Percentiles rank a stretch among this genome's conserved stretches.
These are phyloP conservation scores for Petrocephalus schoutedeni DNA, from an alignment of 2,797 vertebrate genomes.

Conservation along the genomic window DNA sequence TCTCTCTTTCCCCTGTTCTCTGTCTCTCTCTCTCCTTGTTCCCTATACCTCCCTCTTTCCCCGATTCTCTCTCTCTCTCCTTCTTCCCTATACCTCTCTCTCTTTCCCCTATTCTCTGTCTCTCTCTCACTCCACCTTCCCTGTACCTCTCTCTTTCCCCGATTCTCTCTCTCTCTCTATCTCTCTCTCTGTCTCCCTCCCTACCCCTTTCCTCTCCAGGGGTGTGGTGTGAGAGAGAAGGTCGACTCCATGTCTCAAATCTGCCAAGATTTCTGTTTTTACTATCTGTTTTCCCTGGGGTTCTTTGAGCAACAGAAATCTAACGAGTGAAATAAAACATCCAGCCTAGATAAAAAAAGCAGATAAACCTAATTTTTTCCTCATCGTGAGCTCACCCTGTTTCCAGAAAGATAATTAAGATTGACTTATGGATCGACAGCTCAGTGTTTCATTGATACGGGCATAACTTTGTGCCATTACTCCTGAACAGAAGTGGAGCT, in stretches of 20 bases:
- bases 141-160: background rate
- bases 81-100: too few species aligned
- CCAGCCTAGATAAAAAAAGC: background rate
- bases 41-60: too few species aligned
- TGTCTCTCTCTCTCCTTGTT: background rate
- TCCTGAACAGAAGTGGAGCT: background rate
- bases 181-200: background rate
- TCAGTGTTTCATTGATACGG: background rate
- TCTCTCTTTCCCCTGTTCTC: background rate
- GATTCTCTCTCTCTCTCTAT: background rate
- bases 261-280: conserved; percentile 3
- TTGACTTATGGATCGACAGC: background rate
- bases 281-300: background rate
- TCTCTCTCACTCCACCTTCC: too few species aligned
- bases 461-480: background rate
- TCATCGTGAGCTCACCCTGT: background rate
- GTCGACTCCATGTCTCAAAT: background rate
- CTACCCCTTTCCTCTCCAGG: background rate
- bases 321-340: background rate
- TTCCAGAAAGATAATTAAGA: background rate
- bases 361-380: background rate
- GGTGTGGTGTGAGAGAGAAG: background rate
- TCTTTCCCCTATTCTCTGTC: too few species aligned
- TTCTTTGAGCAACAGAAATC: background rate
- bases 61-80: too few species aligned